Conservation (phyloP, 2,113 vertebrate genomes). For the Corythoichthys haematopterus region DNA sequence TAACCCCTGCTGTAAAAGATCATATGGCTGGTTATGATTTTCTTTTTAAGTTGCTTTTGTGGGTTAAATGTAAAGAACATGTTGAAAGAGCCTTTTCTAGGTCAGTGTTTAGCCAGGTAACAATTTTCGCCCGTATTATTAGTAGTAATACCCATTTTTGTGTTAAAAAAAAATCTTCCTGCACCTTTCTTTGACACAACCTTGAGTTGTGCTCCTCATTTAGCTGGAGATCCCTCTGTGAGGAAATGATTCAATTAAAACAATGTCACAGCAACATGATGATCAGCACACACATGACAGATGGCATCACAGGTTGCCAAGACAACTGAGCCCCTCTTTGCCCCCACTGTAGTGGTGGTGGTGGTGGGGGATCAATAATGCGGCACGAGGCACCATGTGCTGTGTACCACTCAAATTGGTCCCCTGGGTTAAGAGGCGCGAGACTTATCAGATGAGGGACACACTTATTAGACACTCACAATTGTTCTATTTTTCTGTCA, state of each 20-base stretch:
- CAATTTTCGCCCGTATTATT: too few species aligned
- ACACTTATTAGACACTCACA: conserved; percentile 63
- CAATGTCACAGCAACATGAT: conserved; percentile 57
- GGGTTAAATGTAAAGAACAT: not conserved
- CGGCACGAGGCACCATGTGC: conserved; percentile 61
- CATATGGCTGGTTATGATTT: not conserved
- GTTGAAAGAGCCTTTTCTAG: too few species aligned
- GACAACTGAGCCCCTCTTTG: conserved; percentile 68
- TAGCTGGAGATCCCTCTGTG: conserved; percentile 22
- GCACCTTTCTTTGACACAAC: conserved; percentile 17
- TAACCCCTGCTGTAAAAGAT: too few species aligned
- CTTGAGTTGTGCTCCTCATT: conserved; percentile 3
- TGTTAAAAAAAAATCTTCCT: not conserved
- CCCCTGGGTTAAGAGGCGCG: conserved; percentile 69
- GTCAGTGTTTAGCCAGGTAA: too few species aligned
- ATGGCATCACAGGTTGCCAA: conserved; percentile 72
- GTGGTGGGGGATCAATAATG: conserved; percentile 43
- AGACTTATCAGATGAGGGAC: conserved; percentile 67
- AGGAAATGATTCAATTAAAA: conserved; percentile 62
- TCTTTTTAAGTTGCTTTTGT: not conserved
- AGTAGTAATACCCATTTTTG: not conserved
- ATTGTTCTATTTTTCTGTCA: conserved; percentile 67
- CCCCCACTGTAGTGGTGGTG: conserved; percentile 17
- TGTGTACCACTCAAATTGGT: conserved; percentile 78
- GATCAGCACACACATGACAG: conserved; percentile 67